Percentiles rank a stretch among this genome's conserved stretches.
phyloP scores from a whole-genome alignment of 2,888 invertebrate genomes.

The Eurytoma adleriae region DNA sequence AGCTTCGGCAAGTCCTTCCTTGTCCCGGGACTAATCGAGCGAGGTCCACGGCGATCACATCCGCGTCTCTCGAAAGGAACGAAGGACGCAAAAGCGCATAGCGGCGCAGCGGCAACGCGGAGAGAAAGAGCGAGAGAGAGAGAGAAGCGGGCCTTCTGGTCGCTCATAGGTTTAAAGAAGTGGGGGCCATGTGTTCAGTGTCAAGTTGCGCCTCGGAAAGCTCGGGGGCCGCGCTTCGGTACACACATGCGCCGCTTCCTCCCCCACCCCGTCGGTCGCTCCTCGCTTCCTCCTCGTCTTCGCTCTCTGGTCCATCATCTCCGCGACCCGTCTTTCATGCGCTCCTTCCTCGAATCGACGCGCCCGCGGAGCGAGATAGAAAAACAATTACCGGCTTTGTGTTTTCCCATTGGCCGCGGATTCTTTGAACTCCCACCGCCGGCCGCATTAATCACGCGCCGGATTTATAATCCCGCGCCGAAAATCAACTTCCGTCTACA shows the following conservation, averaged over 20 bases:
- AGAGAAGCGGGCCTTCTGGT: conserved; percentile 29
- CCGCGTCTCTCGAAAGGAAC: not conserved
- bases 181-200: conserved; percentile 75
- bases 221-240: conserved; percentile 61
- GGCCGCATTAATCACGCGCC: conserved; percentile 28
- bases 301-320: conserved; percentile 33
- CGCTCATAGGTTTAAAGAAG: conserved; percentile 69
- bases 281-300: conserved; percentile 41
- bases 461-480: conserved; percentile 18
- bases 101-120: conserved; percentile 31
- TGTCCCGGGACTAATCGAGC: not conserved
- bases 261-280: not conserved
- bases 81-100: not conserved
- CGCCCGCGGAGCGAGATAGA: conserved; percentile 42
- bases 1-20: conserved; percentile 1
- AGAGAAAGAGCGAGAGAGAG: conserved; percentile 49
- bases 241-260: conserved; percentile 5
- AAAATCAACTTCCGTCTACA: conserved; percentile 38
- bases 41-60: not conserved
- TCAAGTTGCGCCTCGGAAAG: conserved; percentile 70
- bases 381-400: conserved; percentile 56
- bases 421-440: conserved; percentile 48
- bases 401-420: conserved; percentile 26
- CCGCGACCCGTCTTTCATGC: conserved; percentile 51
- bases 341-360: conserved; percentile 43